Evolutionary conservation across 1,140 invertebrate genomes (phyloP).

Genomic region (Temnothorax curvispinosus): DNA sequence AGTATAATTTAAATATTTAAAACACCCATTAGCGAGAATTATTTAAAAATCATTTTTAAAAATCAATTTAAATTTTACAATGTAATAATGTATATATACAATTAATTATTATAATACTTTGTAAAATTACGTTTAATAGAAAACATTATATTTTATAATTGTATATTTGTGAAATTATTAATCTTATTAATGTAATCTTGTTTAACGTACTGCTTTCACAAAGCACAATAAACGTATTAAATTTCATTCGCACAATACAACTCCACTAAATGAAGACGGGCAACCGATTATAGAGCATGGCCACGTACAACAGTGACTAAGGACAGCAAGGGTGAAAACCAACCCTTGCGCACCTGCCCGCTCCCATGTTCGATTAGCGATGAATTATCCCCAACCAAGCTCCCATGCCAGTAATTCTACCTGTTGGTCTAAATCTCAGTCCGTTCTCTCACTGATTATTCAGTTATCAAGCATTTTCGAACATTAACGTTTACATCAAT

Average conservation of each 20-base stretch:
- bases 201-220: not conserved
- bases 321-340: constrained; percentile 73
- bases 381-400: constrained; percentile 76
- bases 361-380: constrained; percentile 80
- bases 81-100: not conserved
- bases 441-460: constrained; percentile 51
- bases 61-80: not conserved
- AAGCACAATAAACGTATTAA: constrained; percentile 35
- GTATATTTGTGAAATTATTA: not conserved
- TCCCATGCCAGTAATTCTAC: constrained; percentile 73
- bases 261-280: constrained; percentile 68
- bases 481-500: constrained; percentile 45
- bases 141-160: not conserved
- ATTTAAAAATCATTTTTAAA: not conserved
- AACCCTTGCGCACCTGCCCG: constrained; percentile 76
- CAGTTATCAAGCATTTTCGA: constrained; percentile 47
- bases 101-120: not conserved
- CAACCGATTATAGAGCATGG: constrained; percentile 74
- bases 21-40: not conserved
- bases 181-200: constrained; percentile 16
- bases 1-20: not conserved
- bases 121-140: not conserved
- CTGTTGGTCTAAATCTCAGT: constrained; percentile 73
- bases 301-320: constrained; percentile 66
- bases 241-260: constrained; percentile 55